These are phyloP conservation scores for Theristicus caerulescens DNA, from an alignment of 2,113 vertebrate species.

Conservation along the genomic window DNA sequence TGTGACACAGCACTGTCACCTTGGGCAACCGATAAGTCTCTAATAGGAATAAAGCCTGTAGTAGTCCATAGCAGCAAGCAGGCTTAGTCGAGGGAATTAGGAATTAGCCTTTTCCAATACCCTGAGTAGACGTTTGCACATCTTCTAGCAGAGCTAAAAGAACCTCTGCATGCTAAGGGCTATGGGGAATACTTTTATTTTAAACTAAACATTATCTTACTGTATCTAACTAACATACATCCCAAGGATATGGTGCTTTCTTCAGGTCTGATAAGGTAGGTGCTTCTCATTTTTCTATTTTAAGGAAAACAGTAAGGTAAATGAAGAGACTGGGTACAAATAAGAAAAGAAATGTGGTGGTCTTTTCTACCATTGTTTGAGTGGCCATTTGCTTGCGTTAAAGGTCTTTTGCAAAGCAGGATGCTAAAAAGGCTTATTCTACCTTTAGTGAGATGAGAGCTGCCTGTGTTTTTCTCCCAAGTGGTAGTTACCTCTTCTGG, in stretches of 20 bases:
- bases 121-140: neutral
- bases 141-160: conserved; percentile 36
- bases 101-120: conserved; percentile 70
- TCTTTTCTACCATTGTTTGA: neutral
- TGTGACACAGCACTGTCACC: conserved; percentile 46
- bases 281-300: neutral
- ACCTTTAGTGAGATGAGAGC: neutral
- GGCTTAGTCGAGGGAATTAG: conserved; percentile 69
- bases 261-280: conserved; percentile 53
- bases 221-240: neutral
- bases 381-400: neutral
- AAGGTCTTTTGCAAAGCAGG: neutral
- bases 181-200: conserved; percentile 10
- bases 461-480: neutral
- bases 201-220: neutral
- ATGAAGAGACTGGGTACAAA: neutral
- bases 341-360: neutral
- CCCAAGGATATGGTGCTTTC: conserved; percentile 22
- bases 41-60: conserved; percentile 50
- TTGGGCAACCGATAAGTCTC: conserved; percentile 47
- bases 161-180: neutral
- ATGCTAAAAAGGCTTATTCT: neutral
- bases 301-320: neutral
- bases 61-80: conserved; percentile 59
- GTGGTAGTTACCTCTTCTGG: neutral